phyloP scores from a whole-genome alignment of 2,797 vertebrate species.

The Nyctibius grandis region DNA sequence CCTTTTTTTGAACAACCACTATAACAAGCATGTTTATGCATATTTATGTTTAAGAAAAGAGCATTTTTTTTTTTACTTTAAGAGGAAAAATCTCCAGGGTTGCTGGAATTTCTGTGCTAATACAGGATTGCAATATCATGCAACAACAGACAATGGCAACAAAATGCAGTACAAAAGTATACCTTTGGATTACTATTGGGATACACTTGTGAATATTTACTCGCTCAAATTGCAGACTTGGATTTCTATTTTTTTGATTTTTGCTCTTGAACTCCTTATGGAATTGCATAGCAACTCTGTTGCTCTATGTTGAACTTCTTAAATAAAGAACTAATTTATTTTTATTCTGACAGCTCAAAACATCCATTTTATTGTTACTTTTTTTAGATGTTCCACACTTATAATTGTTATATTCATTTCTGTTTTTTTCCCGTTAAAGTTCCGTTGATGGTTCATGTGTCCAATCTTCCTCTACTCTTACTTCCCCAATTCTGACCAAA shows the following conservation, averaged over 20 bases:
- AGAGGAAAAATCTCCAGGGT: not conserved
- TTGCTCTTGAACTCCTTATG: not conserved
- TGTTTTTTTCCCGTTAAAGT: not conserved
- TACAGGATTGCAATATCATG: not conserved
- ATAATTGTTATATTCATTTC: not conserved
- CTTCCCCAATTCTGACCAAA: not conserved
- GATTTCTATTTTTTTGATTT: not conserved
- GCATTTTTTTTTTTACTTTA: not conserved
- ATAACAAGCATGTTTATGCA: not conserved
- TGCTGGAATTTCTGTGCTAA: not conserved
- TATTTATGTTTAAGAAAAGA: not conserved
- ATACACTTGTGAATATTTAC: not conserved
- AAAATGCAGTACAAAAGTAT: not conserved
- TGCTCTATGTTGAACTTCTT: not conserved
- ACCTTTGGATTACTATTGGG: not conserved
- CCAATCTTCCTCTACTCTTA: not conserved
- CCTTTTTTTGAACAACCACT: not conserved
- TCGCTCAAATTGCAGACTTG: not conserved
- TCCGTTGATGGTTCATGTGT: not conserved
- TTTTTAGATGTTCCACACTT: not conserved
- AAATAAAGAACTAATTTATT: not conserved
- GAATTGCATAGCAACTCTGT: not conserved
- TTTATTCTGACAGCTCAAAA: not conserved
- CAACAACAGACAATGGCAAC: not conserved
- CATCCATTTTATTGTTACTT: not conserved